Base-by-base conservation (phyloP, 2,888 invertebrate genomes). In the Arctia plantaginis region DNA sequence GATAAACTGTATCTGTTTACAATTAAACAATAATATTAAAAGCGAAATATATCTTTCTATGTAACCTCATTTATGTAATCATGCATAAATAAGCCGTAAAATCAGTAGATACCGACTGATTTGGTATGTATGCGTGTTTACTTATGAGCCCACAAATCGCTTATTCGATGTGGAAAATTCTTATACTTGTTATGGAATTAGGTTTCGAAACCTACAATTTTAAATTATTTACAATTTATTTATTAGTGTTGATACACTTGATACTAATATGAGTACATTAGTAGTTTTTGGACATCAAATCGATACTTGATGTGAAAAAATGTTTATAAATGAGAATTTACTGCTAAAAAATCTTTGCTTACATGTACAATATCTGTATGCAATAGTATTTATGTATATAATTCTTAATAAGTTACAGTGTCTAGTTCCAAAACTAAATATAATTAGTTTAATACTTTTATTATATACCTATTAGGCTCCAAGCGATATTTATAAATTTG, bases 171-270 rank as follows among this genome's bases (percentile, higher is more conserved):
- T 77, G 65, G 33, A 72, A 71, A 30, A 78, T 51, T 51, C 20
- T 47, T 8, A 23, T 75, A 76, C 77, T 76, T 75, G 77, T 77
- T 78, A 81, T 84, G 76, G 77, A 79, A 79, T 77, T 77, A 72
- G 76, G 80, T 84, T 84, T 84, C 82, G 77, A 79, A 82, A 84
- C 73, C 44, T 74, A 73, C 77, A 76, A 77, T 76, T 77, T 77
- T 39, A 83, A 76, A 77, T 74, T 82, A 74, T 71, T 75, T 80
- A 74, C 72, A 8, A 51, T 12, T 30, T 33, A 64, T 30, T 47
- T 68, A 20, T 20, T 39, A 68, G 7, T 59, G n/a, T n/a, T n/a
- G n/a, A n/a, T n/a, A 35, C 35, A 35, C 35, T 35, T 35, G 35
- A n/a, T n/a, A n/a, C n/a, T n/a, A n/a, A n/a, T n/a, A n/a, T n/a